A percentile compares a stretch with the other conserved stretches of the same genome.
These are phyloP conservation scores for Centrocercus urophasianus DNA, from an alignment of 2,113 vertebrate genomes.

Conservation along the genomic window DNA sequence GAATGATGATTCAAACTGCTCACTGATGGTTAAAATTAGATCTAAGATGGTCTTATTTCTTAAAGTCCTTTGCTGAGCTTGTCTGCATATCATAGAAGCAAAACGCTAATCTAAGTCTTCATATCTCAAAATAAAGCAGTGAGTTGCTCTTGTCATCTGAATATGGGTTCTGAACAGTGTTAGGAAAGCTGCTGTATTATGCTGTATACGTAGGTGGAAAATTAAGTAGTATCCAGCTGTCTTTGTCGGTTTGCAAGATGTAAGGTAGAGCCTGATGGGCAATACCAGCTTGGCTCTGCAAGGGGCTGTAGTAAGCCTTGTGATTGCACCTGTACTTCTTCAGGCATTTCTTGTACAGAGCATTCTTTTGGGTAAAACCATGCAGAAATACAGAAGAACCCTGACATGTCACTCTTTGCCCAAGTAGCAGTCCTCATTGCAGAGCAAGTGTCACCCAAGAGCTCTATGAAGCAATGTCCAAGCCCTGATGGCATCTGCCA, in stretches of 20 bases:
- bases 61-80: conserved; percentile 42
- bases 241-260: background rate
- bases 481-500: fast-evolving
- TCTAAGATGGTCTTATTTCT: conserved; percentile 11
- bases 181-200: background rate
- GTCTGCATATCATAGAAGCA: background rate
- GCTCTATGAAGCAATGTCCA: background rate
- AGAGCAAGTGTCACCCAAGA: background rate
- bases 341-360: background rate
- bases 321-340: background rate
- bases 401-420: background rate
- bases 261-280: background rate
- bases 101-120: background rate
- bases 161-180: background rate
- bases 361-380: background rate
- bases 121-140: background rate
- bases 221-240: background rate
- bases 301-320: background rate
- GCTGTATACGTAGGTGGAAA: background rate
- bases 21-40: background rate
- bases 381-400: background rate
- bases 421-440: background rate
- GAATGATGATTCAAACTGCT: conserved; percentile 10
- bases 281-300: background rate
- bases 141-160: background rate